Base-by-base conservation (phyloP, 2,113 vertebrate genomes). In the Apteryx mantelli region DNA sequence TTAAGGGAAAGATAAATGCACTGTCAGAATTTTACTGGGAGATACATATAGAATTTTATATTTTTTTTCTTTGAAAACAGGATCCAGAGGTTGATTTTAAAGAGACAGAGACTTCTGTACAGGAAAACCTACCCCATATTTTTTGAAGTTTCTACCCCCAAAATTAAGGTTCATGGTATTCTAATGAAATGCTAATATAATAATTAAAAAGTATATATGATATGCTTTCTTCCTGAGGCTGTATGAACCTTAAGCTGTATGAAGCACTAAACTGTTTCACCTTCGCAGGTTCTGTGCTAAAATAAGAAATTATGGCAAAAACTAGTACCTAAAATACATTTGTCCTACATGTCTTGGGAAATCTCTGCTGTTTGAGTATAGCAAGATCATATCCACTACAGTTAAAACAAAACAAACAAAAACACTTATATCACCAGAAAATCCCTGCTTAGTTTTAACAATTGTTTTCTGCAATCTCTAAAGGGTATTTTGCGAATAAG, bases 81-180 rank as follows among this genome's bases (percentile, higher is more conserved):
- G 53, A 79, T 82, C 85, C 52, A 56, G 26, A 42, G 26, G 10
- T 9, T 10, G 73, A 60, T 60, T 70, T 75, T 77, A 38, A 58
- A 11, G 12, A 92, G 15, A 15, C 24, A 52, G 17, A 73, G 17
- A 73, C 73, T 64, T 82, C 28, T 77, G 25, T 17, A 52, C 7
- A 44, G 32, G 9, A 91, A 4, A 20, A 34, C 4, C 32, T n/a
- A 50, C 28, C 21, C 18, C 0, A 0, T 15, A 6, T 58, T 80
- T 68, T 32, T 44, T 56, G 0, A 21, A 36, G 44, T 12, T 91
- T 63, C 30, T 34, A 17, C 24, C 38, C 5, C 50, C 25, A 79
- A 92, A 89, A 80, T 58, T 9, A 46, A 64, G 0, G 0, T 44
- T 80, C 28, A 36, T 1, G 5, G 18, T 65, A 79, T 48, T 63